A percentile compares a stretch with the other conserved stretches of the same genome.
phyloP scores from a whole-genome alignment of 2,797 vertebrate species.

The Rhynchotus rufescens region DNA sequence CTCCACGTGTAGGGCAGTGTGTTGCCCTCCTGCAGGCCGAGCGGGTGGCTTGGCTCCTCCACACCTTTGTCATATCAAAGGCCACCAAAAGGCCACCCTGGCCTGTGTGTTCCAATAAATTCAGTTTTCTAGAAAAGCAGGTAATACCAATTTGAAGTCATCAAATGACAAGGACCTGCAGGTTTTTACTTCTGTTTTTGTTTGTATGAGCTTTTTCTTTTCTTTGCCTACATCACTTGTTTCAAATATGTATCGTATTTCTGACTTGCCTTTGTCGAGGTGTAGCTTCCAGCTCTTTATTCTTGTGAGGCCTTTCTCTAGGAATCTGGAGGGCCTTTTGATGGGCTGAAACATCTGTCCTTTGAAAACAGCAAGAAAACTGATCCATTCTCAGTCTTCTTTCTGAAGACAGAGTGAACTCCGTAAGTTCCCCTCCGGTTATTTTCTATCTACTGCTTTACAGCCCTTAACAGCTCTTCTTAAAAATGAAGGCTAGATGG shows the following conservation, averaged over 20 bases:
- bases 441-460: background rate
- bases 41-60: background rate
- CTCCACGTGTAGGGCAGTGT: background rate
- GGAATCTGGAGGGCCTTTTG: background rate
- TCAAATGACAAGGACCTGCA: background rate
- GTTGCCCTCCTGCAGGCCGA: background rate
- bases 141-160: background rate
- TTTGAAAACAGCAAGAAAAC: background rate
- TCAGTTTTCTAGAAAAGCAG: background rate
- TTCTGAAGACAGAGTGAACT: background rate
- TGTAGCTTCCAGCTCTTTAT: background rate
- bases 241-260: background rate
- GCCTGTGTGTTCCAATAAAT: background rate
- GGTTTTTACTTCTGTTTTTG: background rate
- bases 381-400: background rate
- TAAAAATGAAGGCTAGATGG: background rate
- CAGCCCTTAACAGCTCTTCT: background rate
- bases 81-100: background rate
- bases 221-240: background rate
- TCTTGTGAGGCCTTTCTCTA: background rate
- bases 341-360: background rate
- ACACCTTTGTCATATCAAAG: background rate
- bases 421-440: background rate
- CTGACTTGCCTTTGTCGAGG: background rate
- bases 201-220: background rate